Evolutionary conservation across 2,113 vertebrate species (phyloP).

Genomic region (Haemorhous mexicanus): DNA sequence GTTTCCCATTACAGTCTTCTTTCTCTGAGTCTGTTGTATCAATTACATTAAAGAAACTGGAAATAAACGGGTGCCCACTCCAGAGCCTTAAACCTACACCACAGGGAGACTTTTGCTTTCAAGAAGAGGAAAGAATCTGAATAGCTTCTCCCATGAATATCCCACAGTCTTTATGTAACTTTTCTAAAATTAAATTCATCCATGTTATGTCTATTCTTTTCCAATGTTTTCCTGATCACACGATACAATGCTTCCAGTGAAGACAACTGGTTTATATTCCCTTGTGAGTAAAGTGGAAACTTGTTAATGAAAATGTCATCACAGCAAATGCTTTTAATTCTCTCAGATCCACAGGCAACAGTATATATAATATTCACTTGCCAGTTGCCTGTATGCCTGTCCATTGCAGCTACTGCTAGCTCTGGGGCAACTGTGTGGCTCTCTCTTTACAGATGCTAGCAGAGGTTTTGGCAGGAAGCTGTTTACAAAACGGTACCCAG

Average conservation of each 20-base stretch:
- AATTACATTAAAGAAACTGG: neutral
- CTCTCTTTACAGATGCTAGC: neutral
- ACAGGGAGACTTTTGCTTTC: neutral
- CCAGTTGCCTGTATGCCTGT: slow-evolving; percentile 45
- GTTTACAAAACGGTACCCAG: neutral
- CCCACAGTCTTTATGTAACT: slow-evolving; percentile 36
- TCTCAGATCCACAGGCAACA: slow-evolving; percentile 64
- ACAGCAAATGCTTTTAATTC: slow-evolving; percentile 66
- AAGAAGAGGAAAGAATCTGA: slow-evolving; percentile 35
- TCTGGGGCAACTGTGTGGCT: neutral
- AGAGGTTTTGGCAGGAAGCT: neutral
- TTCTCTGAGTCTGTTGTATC: neutral
- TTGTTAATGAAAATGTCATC: slow-evolving; percentile 68
- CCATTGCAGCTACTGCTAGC: slow-evolving; percentile 3
- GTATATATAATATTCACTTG: slow-evolving; percentile 52
- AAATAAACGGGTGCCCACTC: neutral
- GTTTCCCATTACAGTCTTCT: neutral
- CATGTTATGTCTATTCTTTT: slow-evolving; percentile 65
- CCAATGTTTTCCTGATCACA: slow-evolving; percentile 56
- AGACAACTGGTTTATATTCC: slow-evolving; percentile 70
- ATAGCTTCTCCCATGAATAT: neutral
- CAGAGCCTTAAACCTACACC: neutral
- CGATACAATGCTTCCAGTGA: slow-evolving; percentile 25
- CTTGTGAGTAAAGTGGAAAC: slow-evolving; percentile 60
- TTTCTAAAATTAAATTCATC: slow-evolving; percentile 60